A percentile compares a stretch with the other conserved stretches of the same genome.
phyloP scores from a whole-genome alignment of 1,140 invertebrate genomes.

The Sitobion miscanthi region DNA sequence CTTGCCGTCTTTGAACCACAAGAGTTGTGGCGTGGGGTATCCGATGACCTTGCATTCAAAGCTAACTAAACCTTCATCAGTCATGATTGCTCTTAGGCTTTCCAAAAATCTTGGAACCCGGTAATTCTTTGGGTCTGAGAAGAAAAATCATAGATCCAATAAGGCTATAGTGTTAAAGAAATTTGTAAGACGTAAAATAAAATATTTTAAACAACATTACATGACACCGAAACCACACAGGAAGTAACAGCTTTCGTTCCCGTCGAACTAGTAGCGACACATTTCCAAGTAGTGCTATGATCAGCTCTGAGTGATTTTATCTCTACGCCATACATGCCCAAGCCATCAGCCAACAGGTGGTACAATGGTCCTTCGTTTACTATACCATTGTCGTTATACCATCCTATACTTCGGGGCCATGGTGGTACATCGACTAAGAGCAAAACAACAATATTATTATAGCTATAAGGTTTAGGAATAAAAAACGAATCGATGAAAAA shows the following conservation, averaged over 20 bases:
- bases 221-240: slow-evolving; percentile 75
- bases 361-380: slow-evolving; percentile 72
- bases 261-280: slow-evolving; percentile 76
- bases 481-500: background rate
- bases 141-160: background rate
- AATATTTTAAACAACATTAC: slow-evolving; percentile 64
- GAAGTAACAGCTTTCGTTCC: slow-evolving; percentile 76
- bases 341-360: slow-evolving; percentile 77
- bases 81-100: slow-evolving; percentile 82
- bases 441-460: background rate
- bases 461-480: background rate
- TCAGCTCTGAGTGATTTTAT: slow-evolving; percentile 75
- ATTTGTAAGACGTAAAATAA: background rate
- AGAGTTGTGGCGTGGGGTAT: slow-evolving; percentile 82
- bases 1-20: slow-evolving; percentile 91
- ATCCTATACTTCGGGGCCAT: slow-evolving; percentile 77
- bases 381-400: slow-evolving; percentile 83
- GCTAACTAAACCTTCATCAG: slow-evolving; percentile 88
- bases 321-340: slow-evolving; percentile 79
- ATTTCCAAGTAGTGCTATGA: slow-evolving; percentile 89
- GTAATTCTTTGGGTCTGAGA: slow-evolving; percentile 84
- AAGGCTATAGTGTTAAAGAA: background rate
- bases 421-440: slow-evolving; percentile 76
- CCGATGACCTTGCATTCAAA: slow-evolving; percentile 93
- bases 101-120: slow-evolving; percentile 88